Conservation (phyloP, 2,797 vertebrate genomes). For the Sebastes trivittatus region DNA sequence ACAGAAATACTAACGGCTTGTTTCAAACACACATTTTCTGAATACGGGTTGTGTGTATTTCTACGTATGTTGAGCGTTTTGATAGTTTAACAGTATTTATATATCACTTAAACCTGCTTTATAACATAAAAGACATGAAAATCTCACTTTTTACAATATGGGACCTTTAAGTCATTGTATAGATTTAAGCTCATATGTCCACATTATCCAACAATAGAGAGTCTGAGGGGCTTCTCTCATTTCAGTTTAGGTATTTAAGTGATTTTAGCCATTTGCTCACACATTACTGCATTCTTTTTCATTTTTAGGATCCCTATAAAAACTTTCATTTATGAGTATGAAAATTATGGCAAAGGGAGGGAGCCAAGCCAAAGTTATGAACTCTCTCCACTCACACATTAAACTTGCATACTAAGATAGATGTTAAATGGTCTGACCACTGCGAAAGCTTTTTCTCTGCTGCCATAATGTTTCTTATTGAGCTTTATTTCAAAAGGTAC, state of each 20-base stretch:
- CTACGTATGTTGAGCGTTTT: too few relatives aligned
- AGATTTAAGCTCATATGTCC: not conserved
- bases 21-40: too few relatives aligned
- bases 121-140: too few relatives aligned
- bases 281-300: constrained; percentile 8
- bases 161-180: too few relatives aligned
- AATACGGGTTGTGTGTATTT: too few relatives aligned
- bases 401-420: constrained; percentile 13
- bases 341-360: constrained; percentile 26
- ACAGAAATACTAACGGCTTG: too few relatives aligned
- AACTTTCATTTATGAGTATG: constrained; percentile 13
- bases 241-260: not conserved
- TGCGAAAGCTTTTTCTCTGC: constrained; percentile 17
- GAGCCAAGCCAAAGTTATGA: not conserved
- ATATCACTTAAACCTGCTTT: too few relatives aligned
- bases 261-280: constrained; percentile 11
- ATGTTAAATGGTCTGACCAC: constrained; percentile 20
- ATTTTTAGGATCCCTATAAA: constrained; percentile 19
- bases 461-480: constrained; percentile 50
- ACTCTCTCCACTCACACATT: constrained; percentile 1
- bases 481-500: constrained; percentile 35
- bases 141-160: too few relatives aligned
- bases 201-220: not conserved
- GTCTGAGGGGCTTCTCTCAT: not conserved
- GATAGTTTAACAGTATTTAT: too few relatives aligned